Evolutionary conservation across 2,797 vertebrate genomes (phyloP).

Genomic region (Pseudopleuronectes americanus): DNA sequence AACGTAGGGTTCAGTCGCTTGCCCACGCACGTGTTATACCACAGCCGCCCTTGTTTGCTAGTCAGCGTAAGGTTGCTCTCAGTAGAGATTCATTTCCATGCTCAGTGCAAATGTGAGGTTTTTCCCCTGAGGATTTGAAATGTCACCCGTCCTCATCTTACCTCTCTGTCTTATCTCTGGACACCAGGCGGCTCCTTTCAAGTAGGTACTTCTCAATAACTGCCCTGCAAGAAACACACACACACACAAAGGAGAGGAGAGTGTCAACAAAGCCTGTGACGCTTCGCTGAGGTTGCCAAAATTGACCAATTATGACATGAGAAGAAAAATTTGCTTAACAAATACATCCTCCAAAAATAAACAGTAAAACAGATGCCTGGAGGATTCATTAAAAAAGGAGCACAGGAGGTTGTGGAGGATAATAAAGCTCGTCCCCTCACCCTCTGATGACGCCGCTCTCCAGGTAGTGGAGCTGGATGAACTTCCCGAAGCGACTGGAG

Average conservation of each 20-base stretch:
- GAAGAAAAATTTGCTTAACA: not conserved
- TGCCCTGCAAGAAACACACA: slow-evolving; percentile 81
- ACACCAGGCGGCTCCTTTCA: slow-evolving; percentile 94
- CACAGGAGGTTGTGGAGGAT: not conserved
- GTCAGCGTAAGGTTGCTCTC: not conserved
- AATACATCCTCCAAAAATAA: slow-evolving; percentile 9
- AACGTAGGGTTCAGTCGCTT: too few relatives aligned
- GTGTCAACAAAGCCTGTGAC: slow-evolving; percentile 9
- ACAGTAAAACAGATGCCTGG: not conserved
- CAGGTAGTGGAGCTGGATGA: slow-evolving; percentile 96
- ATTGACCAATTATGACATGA: not conserved
- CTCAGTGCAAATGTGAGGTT: not conserved
- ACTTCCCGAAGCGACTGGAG: slow-evolving; percentile 97
- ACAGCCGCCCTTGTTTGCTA: not conserved
- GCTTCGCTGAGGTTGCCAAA: not conserved
- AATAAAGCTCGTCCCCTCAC: slow-evolving; percentile 74
- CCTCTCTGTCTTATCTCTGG: slow-evolving; percentile 92
- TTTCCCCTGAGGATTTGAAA: slow-evolving; percentile 6
- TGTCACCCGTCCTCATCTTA: slow-evolving; percentile 56
- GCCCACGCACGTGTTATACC: too few relatives aligned
- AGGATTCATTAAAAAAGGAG: not conserved
- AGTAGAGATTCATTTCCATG: not conserved
- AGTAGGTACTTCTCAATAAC: slow-evolving; percentile 95
- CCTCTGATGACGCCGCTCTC: slow-evolving; percentile 94
- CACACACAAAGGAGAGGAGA: slow-evolving; percentile 14